Evolutionary conservation across 2,888 invertebrate species (phyloP), one percentile per base, ranked within the genome.

Genomic region (Acanthococcus lagerstroemiae): DNA sequence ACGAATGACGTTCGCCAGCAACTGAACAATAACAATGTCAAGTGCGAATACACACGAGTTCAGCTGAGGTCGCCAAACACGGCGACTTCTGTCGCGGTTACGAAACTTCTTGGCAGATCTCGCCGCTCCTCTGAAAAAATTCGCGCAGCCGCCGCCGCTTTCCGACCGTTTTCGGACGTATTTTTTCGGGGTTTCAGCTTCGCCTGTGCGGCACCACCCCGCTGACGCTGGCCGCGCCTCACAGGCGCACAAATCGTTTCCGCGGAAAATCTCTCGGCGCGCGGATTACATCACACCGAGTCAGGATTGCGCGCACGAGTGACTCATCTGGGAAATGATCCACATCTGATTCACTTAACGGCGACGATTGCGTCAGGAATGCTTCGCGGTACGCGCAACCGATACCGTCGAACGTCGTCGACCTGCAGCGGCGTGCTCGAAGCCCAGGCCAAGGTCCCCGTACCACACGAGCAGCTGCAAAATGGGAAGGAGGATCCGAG

Each of bases 21-120:
- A 4, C 24, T 27, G n/a, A 24, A 26, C 58, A 48, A 57, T 58
- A 58, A 58, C 58, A 58, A 58, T 58, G 58, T 58, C 58, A 58
- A 58, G 58, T 58, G 58, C 58, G 46, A 58, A 58, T 46, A 46
- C 22, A n/a, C 58, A 45, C 46, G 58, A 46, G 58, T 58, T 58
- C 58, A 58, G 58, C 58, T 46, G 46, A 58, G 58, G 58, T 58
- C 58, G 58, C 22, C 19, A 46, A 17, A 12, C 44, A 5, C 55
- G 19, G 37, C 37, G 37, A 37, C 37, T 24, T 24, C 12, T 9
- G 21, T 27, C 55, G 25, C 21, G 15, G n/a, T n/a, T n/a, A n/a
- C n/a, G n/a, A n/a, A n/a, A n/a, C n/a, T n/a, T n/a, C n/a, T n/a
- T n/a, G n/a, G n/a, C n/a, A n/a, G n/a, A n/a, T n/a, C n/a, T n/a